Percentiles rank a stretch among this genome's conserved stretches.
Evolutionary conservation across 2,797 vertebrate genomes (phyloP).

Genomic region (Crenichthys baileyi): DNA sequence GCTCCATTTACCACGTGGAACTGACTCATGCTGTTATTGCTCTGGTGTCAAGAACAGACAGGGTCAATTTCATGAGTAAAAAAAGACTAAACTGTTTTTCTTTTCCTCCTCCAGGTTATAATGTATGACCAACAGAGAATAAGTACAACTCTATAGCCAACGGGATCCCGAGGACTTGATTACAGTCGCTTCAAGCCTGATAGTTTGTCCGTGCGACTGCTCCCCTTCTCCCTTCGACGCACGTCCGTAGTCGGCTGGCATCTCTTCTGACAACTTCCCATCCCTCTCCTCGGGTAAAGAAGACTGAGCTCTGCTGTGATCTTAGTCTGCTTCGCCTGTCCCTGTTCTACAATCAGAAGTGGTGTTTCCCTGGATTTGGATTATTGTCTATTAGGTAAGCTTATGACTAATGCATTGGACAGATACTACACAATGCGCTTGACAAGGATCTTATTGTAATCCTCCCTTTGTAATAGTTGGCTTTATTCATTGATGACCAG

Average conservation of each 20-base stretch:
- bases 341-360: slow-evolving; percentile 57
- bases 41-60: slow-evolving; percentile 28
- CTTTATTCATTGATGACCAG: slow-evolving; percentile 3
- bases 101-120: slow-evolving; percentile 84
- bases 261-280: slow-evolving; percentile 71
- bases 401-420: slow-evolving; percentile 59
- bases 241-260: slow-evolving; percentile 70
- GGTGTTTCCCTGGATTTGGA: slow-evolving; percentile 63
- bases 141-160: slow-evolving; percentile 97
- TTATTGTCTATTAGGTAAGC: slow-evolving; percentile 80
- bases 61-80: slow-evolving; percentile 14
- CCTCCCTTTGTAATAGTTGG: slow-evolving; percentile 25
- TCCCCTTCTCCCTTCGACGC: slow-evolving; percentile 75
- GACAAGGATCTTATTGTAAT: slow-evolving; percentile 56
- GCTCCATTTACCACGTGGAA: slow-evolving; percentile 34
- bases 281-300: slow-evolving; percentile 72
- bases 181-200: slow-evolving; percentile 98
- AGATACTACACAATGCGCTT: slow-evolving; percentile 54
- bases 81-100: not conserved
- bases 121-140: slow-evolving; percentile 95
- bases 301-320: slow-evolving; percentile 63
- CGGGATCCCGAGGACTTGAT: slow-evolving; percentile 90
- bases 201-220: slow-evolving; percentile 89
- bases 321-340: slow-evolving; percentile 70
- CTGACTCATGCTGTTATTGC: slow-evolving; percentile 33